These are phyloP conservation scores for Polypterus senegalus DNA, from an alignment of 2,113 vertebrate species.

Conservation along the genomic window DNA sequence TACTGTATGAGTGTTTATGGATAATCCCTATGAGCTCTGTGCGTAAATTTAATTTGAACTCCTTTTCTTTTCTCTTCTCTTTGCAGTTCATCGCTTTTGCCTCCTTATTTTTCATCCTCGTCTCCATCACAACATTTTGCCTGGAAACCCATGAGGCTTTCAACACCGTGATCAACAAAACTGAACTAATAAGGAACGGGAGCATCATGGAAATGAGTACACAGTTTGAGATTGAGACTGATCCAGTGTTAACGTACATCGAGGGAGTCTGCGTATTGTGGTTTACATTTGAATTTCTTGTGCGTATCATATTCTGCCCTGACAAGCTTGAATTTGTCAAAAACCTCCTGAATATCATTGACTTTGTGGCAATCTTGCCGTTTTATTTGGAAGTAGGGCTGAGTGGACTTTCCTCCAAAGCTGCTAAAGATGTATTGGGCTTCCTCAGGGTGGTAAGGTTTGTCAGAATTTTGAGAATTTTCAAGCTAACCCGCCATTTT, in stretches of 20 bases:
- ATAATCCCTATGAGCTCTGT: too few species aligned
- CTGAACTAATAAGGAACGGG: conserved; percentile 61
- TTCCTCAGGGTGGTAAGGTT: conserved; percentile 96
- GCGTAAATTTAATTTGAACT: too few species aligned
- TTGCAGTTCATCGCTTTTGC: conserved; percentile 90
- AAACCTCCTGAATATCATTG: conserved; percentile 91
- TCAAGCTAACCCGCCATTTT: conserved; percentile 94
- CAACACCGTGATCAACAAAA: conserved; percentile 94
- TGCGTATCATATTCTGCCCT: conserved; percentile 85
- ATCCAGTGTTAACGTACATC: conserved; percentile 84
- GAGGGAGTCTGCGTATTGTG: conserved; percentile 94
- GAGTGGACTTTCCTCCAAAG: conserved; percentile 91
- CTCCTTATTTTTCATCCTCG: conserved; percentile 95
- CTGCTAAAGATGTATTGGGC: conserved; percentile 90
- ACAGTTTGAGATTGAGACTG: conserved; percentile 86
- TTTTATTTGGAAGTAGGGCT: conserved; percentile 93
- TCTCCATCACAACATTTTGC: conserved; percentile 97
- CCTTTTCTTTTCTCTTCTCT: conserved; percentile 22
- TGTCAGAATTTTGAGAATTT: conserved; percentile 91
- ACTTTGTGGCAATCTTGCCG: conserved; percentile 93
- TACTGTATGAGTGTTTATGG: too few species aligned
- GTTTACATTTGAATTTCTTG: conserved; percentile 97
- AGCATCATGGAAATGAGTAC: conserved; percentile 50
- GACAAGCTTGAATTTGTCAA: conserved; percentile 94
- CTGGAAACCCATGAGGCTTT: conserved; percentile 96